Conservation (phyloP, 1,140 invertebrate genomes). For the Drosophila bifasciata region DNA sequence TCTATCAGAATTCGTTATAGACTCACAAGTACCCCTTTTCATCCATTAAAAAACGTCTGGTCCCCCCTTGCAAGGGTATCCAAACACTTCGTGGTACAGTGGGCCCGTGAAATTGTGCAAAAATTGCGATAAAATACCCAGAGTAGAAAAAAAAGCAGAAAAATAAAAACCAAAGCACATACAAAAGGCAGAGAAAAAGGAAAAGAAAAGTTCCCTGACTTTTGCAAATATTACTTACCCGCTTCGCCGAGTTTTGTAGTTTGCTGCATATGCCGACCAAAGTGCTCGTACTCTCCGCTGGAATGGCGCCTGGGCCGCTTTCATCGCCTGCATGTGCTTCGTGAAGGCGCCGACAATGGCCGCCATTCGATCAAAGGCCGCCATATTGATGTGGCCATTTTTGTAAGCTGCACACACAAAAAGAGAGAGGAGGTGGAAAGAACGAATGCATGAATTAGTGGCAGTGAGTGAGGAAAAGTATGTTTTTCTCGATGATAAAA, state of each 20-base stretch:
- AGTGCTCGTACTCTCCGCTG: slow-evolving; percentile 75
- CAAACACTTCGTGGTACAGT: slow-evolving; percentile 6
- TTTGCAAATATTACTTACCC: slow-evolving; percentile 72
- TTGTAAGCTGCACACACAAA: slow-evolving; percentile 60
- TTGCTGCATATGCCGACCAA: slow-evolving; percentile 76
- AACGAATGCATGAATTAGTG: slow-evolving; percentile 2
- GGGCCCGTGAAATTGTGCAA: slow-evolving; percentile 47
- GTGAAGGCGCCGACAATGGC: slow-evolving; percentile 83
- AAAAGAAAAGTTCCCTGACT: too few relatives aligned
- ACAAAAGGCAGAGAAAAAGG: slow-evolving; percentile 10
- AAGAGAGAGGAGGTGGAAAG: not conserved
- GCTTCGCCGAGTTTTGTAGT: slow-evolving; percentile 73
- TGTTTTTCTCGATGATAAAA: slow-evolving; percentile 30
- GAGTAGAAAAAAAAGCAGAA: slow-evolving; percentile 14
- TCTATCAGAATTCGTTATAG: too few relatives aligned
- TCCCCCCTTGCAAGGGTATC: slow-evolving; percentile 5
- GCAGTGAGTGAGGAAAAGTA: slow-evolving; percentile 11
- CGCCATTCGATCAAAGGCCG: slow-evolving; percentile 82
- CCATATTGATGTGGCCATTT: slow-evolving; percentile 84
- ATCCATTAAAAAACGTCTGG: not conserved
- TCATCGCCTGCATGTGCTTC: slow-evolving; percentile 78
- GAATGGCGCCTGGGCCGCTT: slow-evolving; percentile 50
- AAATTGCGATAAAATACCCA: slow-evolving; percentile 46
- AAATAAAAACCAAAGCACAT: slow-evolving; percentile 5
- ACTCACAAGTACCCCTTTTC: not conserved